Percentiles rank a stretch among this genome's conserved stretches.
phyloP scores from a whole-genome alignment of 2,797 vertebrate genomes.

The Miichthys miiuy region DNA sequence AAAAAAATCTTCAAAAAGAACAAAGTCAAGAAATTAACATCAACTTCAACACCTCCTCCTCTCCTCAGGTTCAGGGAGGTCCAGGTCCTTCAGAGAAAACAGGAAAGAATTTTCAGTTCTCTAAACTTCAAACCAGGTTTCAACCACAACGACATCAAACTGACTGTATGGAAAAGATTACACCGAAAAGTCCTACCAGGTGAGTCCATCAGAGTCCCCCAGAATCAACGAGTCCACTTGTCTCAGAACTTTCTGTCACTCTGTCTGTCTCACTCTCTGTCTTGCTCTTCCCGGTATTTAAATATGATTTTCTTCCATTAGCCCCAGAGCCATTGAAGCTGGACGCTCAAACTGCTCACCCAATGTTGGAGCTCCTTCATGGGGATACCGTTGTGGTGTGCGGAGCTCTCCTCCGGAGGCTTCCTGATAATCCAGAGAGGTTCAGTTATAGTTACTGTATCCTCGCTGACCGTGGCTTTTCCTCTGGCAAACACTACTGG shows the following conservation, averaged over 20 bases:
- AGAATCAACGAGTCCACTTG: no score
- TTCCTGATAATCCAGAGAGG: constrained; percentile 86
- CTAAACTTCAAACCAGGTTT: constrained; percentile 89
- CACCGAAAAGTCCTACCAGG: constrained; percentile 88
- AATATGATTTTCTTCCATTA: constrained; percentile 38
- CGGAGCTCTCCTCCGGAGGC: constrained; percentile 74
- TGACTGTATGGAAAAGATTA: constrained; percentile 88
- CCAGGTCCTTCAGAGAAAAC: constrained; percentile 73
- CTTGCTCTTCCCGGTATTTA: not conserved
- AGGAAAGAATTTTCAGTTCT: constrained; percentile 82
- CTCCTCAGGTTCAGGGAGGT: constrained; percentile 69
- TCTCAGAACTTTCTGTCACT: not conserved
- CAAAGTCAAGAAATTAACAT: no score
- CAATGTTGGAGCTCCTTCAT: constrained; percentile 85
- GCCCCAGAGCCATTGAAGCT: constrained; percentile 86
- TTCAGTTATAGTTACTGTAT: constrained; percentile 89
- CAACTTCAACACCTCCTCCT: not conserved
- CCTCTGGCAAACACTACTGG: constrained; percentile 91
- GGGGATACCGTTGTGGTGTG: constrained; percentile 85
- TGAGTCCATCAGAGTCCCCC: constrained; percentile 34
- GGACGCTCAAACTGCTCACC: constrained; percentile 87
- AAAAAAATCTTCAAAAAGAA: no score
- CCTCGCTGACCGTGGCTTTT: constrained; percentile 87
- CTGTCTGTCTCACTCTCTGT: not conserved
- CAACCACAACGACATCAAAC: constrained; percentile 89